Base-by-base conservation (phyloP, 2,797 vertebrate species). In the Pelobates cultripes region DNA sequence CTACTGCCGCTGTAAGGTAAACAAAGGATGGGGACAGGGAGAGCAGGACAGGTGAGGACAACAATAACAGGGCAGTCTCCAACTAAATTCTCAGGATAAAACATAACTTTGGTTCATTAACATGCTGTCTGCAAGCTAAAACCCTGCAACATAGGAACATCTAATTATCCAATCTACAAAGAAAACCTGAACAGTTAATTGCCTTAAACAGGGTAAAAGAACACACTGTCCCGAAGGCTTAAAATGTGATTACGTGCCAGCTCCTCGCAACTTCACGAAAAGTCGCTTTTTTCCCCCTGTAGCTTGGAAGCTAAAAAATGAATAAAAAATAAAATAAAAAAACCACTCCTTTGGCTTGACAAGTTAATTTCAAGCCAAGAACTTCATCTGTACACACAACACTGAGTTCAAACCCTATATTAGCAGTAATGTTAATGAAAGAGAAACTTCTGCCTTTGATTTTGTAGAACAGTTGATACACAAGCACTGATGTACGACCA, bases 81-180 rank as follows among this genome's bases (percentile, higher is more conserved):
- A 4, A n/a, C 67, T 66, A 8, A 71, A 15, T 67, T 47, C 69
- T 17, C 41, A 77, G 68, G 8, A 66, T 43, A 66, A 57, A 51
- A 64, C 43, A 51, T 51, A 53, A 63, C 69, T 41, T 66, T 15
- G n/a, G 3, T 28, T 41, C 51, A 60, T 67, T 66, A 66, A 64
- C 41, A 71, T 42, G 51, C 70, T 66, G 57, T 53, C 55, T 51
- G 13, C 69, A 45, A 51, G 28, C 43, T 45, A 10, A 63, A 57
- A 41, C 57, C 28, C 67, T 72, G 67, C 44, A 64, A 51, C 44
- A 40, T 45, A 15, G 61, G 75, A 73, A 82, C 70, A 82, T 73
- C 63, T 73, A 82, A 82, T 77, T 73, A 82, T 45, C 70, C 45
- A 67, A 17, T 68, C 44, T 47, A 82, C 80, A 82, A 67, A 73